Conservation (phyloP, 2,113 vertebrate species). For the Anhinga rufa region DNA sequence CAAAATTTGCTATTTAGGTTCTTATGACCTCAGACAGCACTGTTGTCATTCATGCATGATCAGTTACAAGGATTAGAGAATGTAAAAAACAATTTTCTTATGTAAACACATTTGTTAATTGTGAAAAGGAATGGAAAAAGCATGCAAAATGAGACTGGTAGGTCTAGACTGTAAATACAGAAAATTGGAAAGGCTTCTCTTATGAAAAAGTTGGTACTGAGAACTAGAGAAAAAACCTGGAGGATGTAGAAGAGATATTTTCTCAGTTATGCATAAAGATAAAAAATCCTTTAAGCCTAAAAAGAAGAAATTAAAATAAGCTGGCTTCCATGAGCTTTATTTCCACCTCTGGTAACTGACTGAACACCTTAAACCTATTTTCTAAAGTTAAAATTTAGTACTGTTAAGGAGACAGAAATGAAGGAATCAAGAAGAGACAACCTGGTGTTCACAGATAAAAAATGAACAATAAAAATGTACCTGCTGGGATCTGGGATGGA, state of each 20-base stretch:
- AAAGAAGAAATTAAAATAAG: background rate
- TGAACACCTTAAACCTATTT: background rate
- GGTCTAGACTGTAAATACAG: background rate
- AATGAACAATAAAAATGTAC: background rate
- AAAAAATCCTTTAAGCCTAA: background rate
- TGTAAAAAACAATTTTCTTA: background rate
- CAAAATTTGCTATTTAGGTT: background rate
- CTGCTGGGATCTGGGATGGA: background rate
- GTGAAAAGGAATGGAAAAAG: background rate
- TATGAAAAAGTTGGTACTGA: background rate
- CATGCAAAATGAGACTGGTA: background rate
- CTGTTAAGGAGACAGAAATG: background rate
- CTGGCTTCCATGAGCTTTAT: background rate
- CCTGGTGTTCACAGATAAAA: background rate
- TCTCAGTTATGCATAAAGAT: background rate
- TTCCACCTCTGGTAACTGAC: background rate
- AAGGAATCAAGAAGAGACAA: background rate
- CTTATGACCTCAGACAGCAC: background rate
- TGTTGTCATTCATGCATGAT: background rate
- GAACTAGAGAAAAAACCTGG: background rate
- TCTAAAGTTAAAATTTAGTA: background rate
- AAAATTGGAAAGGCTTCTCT: background rate
- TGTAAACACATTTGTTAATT: background rate
- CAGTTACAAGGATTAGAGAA: background rate
- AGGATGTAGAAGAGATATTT: background rate